A percentile compares a stretch with the other conserved stretches of the same genome.
phyloP scores from a whole-genome alignment of 2,113 vertebrate genomes.

The Malurus elegans region DNA sequence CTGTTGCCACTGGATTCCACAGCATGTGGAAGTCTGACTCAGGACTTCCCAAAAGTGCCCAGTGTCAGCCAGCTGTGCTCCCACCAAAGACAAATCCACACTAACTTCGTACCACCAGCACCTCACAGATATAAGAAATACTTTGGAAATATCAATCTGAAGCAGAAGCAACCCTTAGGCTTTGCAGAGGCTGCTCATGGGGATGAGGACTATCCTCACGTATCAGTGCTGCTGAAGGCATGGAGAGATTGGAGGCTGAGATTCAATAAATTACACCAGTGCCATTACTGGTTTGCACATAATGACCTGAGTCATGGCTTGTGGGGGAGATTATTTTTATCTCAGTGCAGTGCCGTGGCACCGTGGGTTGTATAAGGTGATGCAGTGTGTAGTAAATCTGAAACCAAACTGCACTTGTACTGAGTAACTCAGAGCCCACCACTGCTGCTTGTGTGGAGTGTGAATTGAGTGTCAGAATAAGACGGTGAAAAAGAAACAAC shows the following conservation, averaged over 20 bases:
- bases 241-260: neutral
- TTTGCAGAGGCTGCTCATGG: neutral
- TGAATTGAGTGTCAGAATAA: neutral
- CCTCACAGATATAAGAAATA: neutral
- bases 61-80: neutral
- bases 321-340: neutral
- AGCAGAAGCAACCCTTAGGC: neutral
- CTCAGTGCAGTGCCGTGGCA: accelerated
- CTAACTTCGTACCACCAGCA: neutral
- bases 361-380: neutral
- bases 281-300: neutral
- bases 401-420: neutral
- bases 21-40: neutral
- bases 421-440: neutral
- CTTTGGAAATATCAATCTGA: neutral
- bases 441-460: neutral
- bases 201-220: neutral
- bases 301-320: conserved; percentile 12
- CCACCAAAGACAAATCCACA: neutral
- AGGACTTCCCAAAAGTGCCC: neutral
- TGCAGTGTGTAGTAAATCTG: conserved; percentile 7
- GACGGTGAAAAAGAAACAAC: neutral
- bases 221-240: neutral
- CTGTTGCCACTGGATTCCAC: neutral
- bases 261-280: neutral